Conservation (phyloP, 2,113 vertebrate species). For the Garra rufa region DNA sequence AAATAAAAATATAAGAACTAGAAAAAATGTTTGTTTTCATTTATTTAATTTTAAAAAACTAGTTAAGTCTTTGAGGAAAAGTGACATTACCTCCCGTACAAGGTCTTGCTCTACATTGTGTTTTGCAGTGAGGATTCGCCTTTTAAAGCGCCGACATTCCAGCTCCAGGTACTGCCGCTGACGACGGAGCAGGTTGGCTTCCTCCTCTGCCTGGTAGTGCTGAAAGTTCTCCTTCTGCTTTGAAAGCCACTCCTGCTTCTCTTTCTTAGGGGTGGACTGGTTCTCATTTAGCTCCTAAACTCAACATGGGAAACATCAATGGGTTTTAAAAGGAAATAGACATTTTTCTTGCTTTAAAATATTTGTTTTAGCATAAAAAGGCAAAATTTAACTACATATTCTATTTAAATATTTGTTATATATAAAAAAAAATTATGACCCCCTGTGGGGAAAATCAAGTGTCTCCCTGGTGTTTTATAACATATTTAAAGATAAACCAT, state of each 20-base stretch:
- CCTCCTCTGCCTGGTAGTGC: constrained; percentile 97
- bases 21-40: too few relatives aligned
- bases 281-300: constrained; percentile 94
- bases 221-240: constrained; percentile 99
- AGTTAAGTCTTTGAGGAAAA: constrained; percentile 42
- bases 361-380: not conserved
- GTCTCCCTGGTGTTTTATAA: not conserved
- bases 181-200: constrained; percentile 92
- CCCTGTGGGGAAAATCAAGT: not conserved
- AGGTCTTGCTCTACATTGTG: constrained; percentile 96
- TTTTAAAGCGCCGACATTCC: constrained; percentile 95
- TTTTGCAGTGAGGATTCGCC: constrained; percentile 93
- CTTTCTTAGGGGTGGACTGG: constrained; percentile 98
- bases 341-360: not conserved
- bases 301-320: not conserved
- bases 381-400: not conserved
- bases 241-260: constrained; percentile 98
- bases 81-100: constrained; percentile 85
- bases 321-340: not conserved
- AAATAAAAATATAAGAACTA: constrained; percentile 58
- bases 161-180: constrained; percentile 96
- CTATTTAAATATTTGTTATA: not conserved
- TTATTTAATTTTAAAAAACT: not conserved
- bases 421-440: not conserved
- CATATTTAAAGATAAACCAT: not conserved